Evolutionary conservation across 2,888 invertebrate species (phyloP).

Genomic region (Conops quadrifasciatus): DNA sequence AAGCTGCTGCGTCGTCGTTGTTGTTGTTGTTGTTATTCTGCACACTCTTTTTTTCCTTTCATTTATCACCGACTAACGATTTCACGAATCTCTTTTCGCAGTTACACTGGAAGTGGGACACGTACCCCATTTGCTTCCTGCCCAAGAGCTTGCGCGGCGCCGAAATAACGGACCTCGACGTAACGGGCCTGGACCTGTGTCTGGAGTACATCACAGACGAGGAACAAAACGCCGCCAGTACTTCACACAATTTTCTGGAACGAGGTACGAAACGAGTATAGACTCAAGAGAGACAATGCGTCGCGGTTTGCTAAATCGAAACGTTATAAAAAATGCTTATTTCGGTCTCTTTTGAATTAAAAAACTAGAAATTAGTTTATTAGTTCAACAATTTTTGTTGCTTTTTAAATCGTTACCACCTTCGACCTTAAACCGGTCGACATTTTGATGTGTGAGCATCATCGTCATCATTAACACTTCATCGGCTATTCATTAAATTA

Average conservation of each 20-base stretch:
- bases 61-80: constrained; percentile 17
- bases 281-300: too few species aligned
- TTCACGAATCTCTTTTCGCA: constrained; percentile 38
- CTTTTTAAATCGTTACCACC: too few species aligned
- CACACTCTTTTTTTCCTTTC: constrained; percentile 29
- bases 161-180: constrained; percentile 63
- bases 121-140: constrained; percentile 65
- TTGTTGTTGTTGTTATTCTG: constrained; percentile 4
- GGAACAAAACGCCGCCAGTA: constrained; percentile 67
- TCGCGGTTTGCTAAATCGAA: too few species aligned
- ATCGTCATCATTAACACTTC: too few species aligned
- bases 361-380: too few species aligned
- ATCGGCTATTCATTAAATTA: too few species aligned
- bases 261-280: too few species aligned
- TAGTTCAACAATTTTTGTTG: too few species aligned
- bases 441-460: too few species aligned
- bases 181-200: constrained; percentile 62
- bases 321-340: too few species aligned
- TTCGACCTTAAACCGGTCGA: too few species aligned
- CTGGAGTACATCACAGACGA: constrained; percentile 66
- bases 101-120: constrained; percentile 65
- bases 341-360: too few species aligned
- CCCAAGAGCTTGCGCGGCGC: constrained; percentile 64
- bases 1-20: neutral
- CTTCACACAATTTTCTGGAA: constrained; percentile 67